Base-by-base conservation (phyloP, 2,888 invertebrate genomes). In the Paralinhomoeus sp. region DNA sequence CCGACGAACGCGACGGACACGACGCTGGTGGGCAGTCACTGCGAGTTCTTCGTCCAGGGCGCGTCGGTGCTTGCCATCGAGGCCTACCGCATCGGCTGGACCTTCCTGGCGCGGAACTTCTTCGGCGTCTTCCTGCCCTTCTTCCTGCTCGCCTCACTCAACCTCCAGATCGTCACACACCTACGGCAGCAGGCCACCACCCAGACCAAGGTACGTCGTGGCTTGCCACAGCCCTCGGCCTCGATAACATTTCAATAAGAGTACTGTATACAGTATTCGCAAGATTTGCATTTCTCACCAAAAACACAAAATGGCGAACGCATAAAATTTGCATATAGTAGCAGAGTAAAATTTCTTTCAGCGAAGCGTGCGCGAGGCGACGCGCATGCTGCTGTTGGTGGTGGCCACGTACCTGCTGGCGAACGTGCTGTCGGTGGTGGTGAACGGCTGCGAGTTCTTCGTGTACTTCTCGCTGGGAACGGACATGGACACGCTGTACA, bases 321-420 rank as follows among this genome's bases (percentile, higher is more conserved):
- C n/a, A n/a, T n/a, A n/a, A n/a, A n/a, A n/a, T n/a, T n/a, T n/a
- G n/a, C n/a, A n/a, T n/a, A n/a, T n/a, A n/a, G n/a, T n/a, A n/a
- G n/a, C 31, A 31, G 31, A 7, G 9, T 12, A 7, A 15, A 7
- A 15, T 31, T 15, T 12, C 31, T 49, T 53, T 39, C 44, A 55
- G 55, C 51, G 53, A 41, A 56, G 56, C 43, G 55, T 57, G 24
- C 53, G 57, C 17, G 51, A 56, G 1, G 57, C 57, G 12, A 58
- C 58, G 9, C 45, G 52, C 36, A 54, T 57, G 56, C 49, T 58
- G n/a, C 55, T 58, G 2, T 50, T 52, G 27, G 54, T 57, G 18
- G 54, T 57, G 0, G 53, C 52, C 48, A 51, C 54, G 27, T 58
- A 58, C 45, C 45, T 58, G 17, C 52, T 51, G 12, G 58, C 56